Evolutionary conservation across 2,113 vertebrate species (phyloP), one percentile per base, ranked within the genome.

Genomic region (Cyrtonyx montezumae): DNA sequence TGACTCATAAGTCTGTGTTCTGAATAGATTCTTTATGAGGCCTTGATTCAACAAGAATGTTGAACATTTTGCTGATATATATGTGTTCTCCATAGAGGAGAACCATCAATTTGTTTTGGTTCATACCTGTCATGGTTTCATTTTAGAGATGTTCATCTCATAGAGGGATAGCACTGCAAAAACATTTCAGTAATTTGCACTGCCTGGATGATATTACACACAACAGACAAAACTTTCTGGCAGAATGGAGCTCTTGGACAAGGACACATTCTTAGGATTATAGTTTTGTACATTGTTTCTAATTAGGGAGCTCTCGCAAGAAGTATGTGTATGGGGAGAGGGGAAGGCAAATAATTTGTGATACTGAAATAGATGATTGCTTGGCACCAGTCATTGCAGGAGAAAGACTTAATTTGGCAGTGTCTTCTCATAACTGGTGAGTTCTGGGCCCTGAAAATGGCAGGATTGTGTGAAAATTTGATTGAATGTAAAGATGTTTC

Each of bases 301-400:
- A 26, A 8, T n/a, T n/a, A 62, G 8, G 23, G 17, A 73, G 25
- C 6, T 87, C 63, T 42, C 48, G 73, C 42, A 32, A 45, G 20
- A 36, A 37, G 15, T 49, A 2, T 18, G 10, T 23, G 2, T 23
- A 12, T 19, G 21, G 25, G 65, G 32, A 48, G 19, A 30, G 16
- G 11, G 48, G 59, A 73, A 46, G 7, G 61, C 53, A 63, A 58
- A 36, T 63, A 42, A 8, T 13, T 55, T 0, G 9, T 61, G 14
- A n/a, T 56, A 21, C 28, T 51, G 51, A 61, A 51, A 21, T 26
- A 32, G 30, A 46, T 61, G 23, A 49, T 37, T 69, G 17, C 32
- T 75, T 78, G 8, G 14, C 8, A 42, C 32, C 12, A n/a, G 0
- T 45, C 1, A 0, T 46, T 45, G n/a, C 37, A 55, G 37, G n/a